These are phyloP conservation scores for Saimiri boliviensis DNA, from an alignment of 2,113 vertebrate genomes.

Conservation along the genomic window DNA sequence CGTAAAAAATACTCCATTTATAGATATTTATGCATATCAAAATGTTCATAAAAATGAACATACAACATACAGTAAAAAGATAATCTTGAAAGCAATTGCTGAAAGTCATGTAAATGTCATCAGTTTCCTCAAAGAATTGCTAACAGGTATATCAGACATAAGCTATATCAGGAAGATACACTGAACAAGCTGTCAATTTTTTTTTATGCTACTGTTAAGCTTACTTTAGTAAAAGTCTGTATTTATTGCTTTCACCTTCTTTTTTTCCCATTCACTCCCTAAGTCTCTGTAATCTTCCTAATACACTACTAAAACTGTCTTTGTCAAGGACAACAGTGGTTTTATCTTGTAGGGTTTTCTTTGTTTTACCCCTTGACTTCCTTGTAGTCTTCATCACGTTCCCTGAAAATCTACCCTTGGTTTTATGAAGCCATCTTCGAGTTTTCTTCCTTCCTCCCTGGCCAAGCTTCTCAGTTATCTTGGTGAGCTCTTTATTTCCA, in stretches of 20 bases:
- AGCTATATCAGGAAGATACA: not conserved
- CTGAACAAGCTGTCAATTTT: not conserved
- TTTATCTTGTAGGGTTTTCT: not conserved
- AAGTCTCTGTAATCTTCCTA: not conserved
- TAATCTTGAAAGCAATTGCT: not conserved
- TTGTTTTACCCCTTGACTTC: not conserved
- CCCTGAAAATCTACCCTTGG: not conserved
- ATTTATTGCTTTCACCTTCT: not conserved
- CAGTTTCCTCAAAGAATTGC: not conserved
- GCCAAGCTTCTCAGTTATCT: not conserved
- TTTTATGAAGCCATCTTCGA: not conserved
- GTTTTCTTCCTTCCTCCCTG: not conserved
- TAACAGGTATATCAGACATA: not conserved
- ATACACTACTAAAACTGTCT: not conserved
- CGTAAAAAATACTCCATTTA: not conserved
- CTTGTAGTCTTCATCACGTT: not conserved
- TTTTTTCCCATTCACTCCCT: not conserved
- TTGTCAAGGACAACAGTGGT: not conserved
- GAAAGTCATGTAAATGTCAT: constrained; percentile 27
- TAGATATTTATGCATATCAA: not conserved
- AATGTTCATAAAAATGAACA: not conserved
- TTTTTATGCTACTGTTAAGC: not conserved
- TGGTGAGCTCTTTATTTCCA: not conserved
- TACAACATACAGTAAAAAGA: not conserved
- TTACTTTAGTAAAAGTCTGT: not conserved